These are phyloP conservation scores for Euwallacea similis DNA, from an alignment of 1,140 invertebrate genomes.

Conservation along the genomic window DNA sequence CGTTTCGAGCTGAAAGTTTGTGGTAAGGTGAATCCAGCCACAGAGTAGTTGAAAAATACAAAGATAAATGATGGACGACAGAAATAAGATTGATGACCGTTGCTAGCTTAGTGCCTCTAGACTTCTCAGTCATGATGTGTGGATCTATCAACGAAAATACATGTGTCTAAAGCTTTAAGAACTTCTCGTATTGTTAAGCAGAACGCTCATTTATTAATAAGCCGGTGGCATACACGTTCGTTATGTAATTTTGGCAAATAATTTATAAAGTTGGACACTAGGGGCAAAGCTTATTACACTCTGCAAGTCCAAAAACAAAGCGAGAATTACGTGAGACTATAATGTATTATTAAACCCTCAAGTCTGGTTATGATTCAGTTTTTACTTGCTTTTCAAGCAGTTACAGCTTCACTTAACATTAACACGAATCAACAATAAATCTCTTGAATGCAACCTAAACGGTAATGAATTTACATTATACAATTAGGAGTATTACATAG, in stretches of 20 bases:
- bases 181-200: slow-evolving; percentile 12
- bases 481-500: slow-evolving; percentile 8
- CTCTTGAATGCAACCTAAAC: not conserved
- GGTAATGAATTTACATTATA: slow-evolving; percentile 15
- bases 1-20: slow-evolving; percentile 29
- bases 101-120: slow-evolving; percentile 19
- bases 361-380: too few relatives aligned
- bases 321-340: too few relatives aligned
- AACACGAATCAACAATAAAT: slow-evolving; percentile 6
- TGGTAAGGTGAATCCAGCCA: slow-evolving; percentile 31
- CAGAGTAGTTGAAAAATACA: slow-evolving; percentile 45
- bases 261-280: not conserved
- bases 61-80: slow-evolving; percentile 47
- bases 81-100: slow-evolving; percentile 44
- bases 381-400: too few relatives aligned
- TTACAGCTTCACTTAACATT: not conserved
- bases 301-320: too few relatives aligned
- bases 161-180: slow-evolving; percentile 23
- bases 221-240: not conserved
- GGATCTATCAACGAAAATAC: slow-evolving; percentile 27
- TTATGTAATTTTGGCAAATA: slow-evolving; percentile 3
- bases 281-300: not conserved
- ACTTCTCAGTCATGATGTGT: slow-evolving; percentile 23
- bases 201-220: slow-evolving; percentile 1
- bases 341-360: too few relatives aligned